Base-by-base conservation (phyloP, 2,113 vertebrate genomes). In the Varanus komodoensis region DNA sequence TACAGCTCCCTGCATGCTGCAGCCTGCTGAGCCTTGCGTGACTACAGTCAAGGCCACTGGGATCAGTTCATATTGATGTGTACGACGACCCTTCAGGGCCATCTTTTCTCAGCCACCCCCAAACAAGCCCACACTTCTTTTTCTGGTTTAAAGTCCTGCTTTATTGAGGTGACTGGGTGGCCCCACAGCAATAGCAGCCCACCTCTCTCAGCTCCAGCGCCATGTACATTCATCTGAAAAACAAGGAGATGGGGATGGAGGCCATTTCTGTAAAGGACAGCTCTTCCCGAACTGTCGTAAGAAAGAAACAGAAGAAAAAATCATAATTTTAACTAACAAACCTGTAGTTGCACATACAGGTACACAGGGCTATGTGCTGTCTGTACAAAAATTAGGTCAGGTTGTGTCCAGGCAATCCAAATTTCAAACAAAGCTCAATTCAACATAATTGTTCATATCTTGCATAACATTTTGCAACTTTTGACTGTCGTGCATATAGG, bases 81-180 rank as follows among this genome's bases (percentile, higher is more conserved):
- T 50, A 27, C 19, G 52, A 8, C 19, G 44, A 44, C n/a, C 44
- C n/a, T 29, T 57, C 52, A 19, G 32, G 14, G 21, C 50, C 82
- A 15, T 32, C 21, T 6, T 38, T 7, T 68, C 44, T 6, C 67
- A 23, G 7, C 71, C 29, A n/a, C 32, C n/a, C 73, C 32, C 19
- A 11, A 67, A 89, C 44, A 88, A 88, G 84, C 23, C 17, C 73
- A 78, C 88, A 78, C 73, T 44, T 44, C 74, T 85, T n/a, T 32
- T 32, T 27, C 21, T 69, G 21, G 25, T 86, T 86, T 90, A 85
- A 90, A 90, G 61, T 69, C 89, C 89, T 69, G 89, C 61, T 90
- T 90, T 90, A 90, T 86, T 90, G 77, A 86, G 79, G 67, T 44
- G 64, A 71, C 89, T 71, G 73, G 79, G 73, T 85, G 81, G 75